Percentiles rank a stretch among this genome's conserved stretches.
phyloP scores from a whole-genome alignment of 2,888 invertebrate genomes.

The Cetonia aurata region DNA sequence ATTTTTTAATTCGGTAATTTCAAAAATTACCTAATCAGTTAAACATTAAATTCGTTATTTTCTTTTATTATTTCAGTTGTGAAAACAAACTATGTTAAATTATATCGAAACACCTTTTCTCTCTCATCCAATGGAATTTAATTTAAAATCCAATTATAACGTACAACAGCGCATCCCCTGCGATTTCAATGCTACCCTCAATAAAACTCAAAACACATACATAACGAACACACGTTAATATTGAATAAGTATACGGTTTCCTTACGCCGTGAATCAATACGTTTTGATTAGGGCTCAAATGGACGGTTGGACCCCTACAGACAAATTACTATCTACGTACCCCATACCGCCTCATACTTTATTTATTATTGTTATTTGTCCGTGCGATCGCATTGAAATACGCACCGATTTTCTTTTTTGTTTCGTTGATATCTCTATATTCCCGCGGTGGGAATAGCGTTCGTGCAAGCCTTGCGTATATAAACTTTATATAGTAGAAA shows the following conservation, averaged over 20 bases:
- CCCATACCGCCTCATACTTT: conserved; percentile 48
- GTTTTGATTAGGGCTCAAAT: conserved; percentile 31
- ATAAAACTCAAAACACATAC: not conserved
- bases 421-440: conserved; percentile 33
- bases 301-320: conserved; percentile 49
- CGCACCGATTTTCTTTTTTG: conserved; percentile 15
- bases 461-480: conserved; percentile 17
- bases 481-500: conserved; percentile 2
- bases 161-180: conserved; percentile 9
- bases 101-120: not conserved
- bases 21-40: too few species aligned
- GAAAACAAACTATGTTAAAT: too few species aligned
- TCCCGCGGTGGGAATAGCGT: conserved; percentile 24
- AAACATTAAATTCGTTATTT: not conserved
- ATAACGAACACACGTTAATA: conserved; percentile 6
- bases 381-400: conserved; percentile 19
- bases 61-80: not conserved
- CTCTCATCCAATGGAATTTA: conserved; percentile 1
- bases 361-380: conserved; percentile 38
- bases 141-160: conserved; percentile 24
- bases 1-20: too few species aligned
- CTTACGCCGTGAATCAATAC: conserved; percentile 26
- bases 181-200: conserved; percentile 1
- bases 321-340: conserved; percentile 51
- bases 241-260: conserved; percentile 30